Conservation (phyloP, 37 sponge, comb jelly and placozoan genomes). For the Lycopodina hypogea region DNA sequence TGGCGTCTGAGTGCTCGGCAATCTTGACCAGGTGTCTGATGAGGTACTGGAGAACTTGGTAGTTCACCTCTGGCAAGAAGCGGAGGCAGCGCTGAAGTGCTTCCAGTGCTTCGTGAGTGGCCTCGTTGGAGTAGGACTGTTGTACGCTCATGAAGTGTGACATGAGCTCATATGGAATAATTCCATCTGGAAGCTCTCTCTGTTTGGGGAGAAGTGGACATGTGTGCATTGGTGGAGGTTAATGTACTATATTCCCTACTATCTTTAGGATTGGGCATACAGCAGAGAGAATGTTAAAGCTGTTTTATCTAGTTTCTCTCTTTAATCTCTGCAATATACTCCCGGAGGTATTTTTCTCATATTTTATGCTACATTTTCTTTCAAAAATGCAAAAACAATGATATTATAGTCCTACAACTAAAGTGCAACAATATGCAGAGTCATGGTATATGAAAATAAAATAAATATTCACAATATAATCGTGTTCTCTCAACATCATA, state of each 20-base stretch:
- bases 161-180: constrained; percentile 55
- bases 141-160: constrained; percentile 38
- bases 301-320: too few relatives aligned
- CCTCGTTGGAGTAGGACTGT: constrained; percentile 33
- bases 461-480: too few relatives aligned
- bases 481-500: too few relatives aligned
- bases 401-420: too few relatives aligned
- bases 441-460: too few relatives aligned
- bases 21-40: constrained; percentile 69
- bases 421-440: too few relatives aligned
- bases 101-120: constrained; percentile 16
- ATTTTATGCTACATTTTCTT: too few relatives aligned
- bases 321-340: too few relatives aligned
- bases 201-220: not conserved
- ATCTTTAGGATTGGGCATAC: too few relatives aligned
- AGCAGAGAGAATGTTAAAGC: too few relatives aligned
- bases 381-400: too few relatives aligned
- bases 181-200: constrained; percentile 71
- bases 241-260: not conserved
- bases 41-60: constrained; percentile 65
- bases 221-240: not conserved
- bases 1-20: constrained; percentile 50
- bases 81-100: constrained; percentile 24
- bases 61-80: constrained; percentile 61
- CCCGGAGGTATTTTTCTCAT: too few relatives aligned